Percentiles rank a stretch among this genome's conserved stretches.
Conservation (phyloP, 1,140 invertebrate genomes). For the Phenacoccus solenopsis region DNA sequence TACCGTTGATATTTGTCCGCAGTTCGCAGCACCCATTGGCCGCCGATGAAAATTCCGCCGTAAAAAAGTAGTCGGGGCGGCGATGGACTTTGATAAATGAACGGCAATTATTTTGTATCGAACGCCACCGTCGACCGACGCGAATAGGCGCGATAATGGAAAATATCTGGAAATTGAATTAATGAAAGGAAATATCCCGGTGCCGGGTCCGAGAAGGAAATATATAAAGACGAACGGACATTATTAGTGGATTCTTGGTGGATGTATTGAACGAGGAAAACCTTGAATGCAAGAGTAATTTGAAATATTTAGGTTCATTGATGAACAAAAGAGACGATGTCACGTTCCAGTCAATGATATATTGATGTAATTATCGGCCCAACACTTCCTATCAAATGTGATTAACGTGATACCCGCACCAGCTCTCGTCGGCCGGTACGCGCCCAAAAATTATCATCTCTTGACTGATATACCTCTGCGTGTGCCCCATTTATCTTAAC, state of each 20-base stretch:
- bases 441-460: neutral
- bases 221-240: neutral
- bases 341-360: constrained; percentile 1
- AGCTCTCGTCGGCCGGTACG: no score
- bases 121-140: neutral
- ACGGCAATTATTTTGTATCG: neutral
- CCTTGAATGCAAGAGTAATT: constrained; percentile 1
- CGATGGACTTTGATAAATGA: neutral
- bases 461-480: neutral
- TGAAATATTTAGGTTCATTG: neutral
- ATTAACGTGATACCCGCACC: neutral
- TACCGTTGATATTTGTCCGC: no score
- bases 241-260: constrained; percentile 1
- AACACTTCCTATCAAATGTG: neutral
- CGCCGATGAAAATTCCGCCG: no score
- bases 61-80: no score
- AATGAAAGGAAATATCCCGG: neutral
- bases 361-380: neutral
- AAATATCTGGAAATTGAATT: constrained; percentile 3
- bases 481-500: neutral
- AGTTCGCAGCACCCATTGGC: no score
- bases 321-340: constrained; percentile 1
- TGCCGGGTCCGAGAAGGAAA: neutral
- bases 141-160: neutral
- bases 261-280: neutral